Evolutionary conservation across 1,140 invertebrate species (phyloP).

Genomic region (Drusus annulatus): DNA sequence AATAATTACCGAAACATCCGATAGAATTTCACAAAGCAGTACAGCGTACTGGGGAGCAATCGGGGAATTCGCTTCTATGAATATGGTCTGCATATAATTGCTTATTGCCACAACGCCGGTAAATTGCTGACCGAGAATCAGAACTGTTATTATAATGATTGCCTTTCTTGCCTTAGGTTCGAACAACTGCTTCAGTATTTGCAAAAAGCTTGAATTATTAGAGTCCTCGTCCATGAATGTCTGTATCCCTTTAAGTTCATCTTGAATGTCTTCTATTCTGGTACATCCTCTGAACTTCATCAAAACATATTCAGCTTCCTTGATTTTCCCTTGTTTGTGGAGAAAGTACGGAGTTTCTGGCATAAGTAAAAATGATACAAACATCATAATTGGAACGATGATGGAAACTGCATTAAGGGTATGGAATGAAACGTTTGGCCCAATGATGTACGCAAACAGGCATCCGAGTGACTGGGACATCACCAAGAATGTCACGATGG

Average conservation of each 20-base stretch:
- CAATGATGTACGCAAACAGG: slow-evolving; percentile 66
- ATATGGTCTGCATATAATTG: slow-evolving; percentile 54
- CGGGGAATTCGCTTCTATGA: slow-evolving; percentile 46
- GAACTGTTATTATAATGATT: slow-evolving; percentile 52
- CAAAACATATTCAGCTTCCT: slow-evolving; percentile 43
- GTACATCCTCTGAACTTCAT: slow-evolving; percentile 56
- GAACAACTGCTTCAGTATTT: slow-evolving; percentile 48
- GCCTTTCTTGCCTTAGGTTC: slow-evolving; percentile 51
- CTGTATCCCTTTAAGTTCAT: slow-evolving; percentile 51
- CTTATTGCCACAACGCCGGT: slow-evolving; percentile 49
- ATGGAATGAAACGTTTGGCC: slow-evolving; percentile 64
- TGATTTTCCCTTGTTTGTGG: slow-evolving; percentile 44
- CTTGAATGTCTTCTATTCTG: slow-evolving; percentile 45
- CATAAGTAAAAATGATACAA: slow-evolving; percentile 50
- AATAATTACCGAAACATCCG: slow-evolving; percentile 39
- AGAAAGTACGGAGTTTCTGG: slow-evolving; percentile 57
- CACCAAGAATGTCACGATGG: slow-evolving; percentile 74
- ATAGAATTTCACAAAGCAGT: slow-evolving; percentile 48
- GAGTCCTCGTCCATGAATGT: slow-evolving; percentile 48
- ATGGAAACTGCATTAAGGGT: slow-evolving; percentile 50
- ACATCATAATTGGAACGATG: slow-evolving; percentile 46
- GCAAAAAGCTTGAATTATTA: slow-evolving; percentile 36
- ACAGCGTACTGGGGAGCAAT: slow-evolving; percentile 47
- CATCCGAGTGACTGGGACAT: slow-evolving; percentile 75
- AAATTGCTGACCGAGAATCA: slow-evolving; percentile 52